Evolutionary conservation across 2,113 vertebrate species (phyloP).

Genomic region (Toxotes jaculatrix): DNA sequence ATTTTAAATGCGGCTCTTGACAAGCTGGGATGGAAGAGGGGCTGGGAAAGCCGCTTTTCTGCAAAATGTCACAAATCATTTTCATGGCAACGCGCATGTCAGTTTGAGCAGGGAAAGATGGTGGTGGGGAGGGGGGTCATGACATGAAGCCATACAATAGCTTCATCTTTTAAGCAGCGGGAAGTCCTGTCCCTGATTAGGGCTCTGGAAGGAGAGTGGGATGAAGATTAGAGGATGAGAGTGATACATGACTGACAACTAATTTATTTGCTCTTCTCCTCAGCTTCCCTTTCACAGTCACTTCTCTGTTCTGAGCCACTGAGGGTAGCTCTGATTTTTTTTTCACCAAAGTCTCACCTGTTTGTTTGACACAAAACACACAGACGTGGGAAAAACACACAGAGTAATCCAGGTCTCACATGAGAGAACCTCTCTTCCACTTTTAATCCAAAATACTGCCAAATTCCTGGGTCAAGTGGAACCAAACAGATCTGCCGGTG

Average conservation of each 20-base stretch:
- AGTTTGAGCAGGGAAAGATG: constrained; percentile 8
- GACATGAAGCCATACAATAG: constrained; percentile 49
- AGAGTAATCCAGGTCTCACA: constrained; percentile 9
- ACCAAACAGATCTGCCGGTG: constrained; percentile 30
- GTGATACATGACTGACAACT: constrained; percentile 37
- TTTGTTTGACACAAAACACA: constrained; percentile 55
- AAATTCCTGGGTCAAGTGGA: constrained; percentile 55
- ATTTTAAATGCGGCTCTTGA: constrained; percentile 53
- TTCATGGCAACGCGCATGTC: constrained; percentile 9
- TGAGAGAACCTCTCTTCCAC: background rate
- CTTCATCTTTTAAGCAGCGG: constrained; percentile 58
- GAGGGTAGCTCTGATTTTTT: constrained; percentile 9
- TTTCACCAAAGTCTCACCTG: constrained; percentile 23
- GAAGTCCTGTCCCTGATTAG: constrained; percentile 52
- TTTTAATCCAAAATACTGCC: constrained; percentile 36
- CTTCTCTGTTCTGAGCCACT: constrained; percentile 29
- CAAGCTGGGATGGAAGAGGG: constrained; percentile 19
- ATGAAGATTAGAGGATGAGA: constrained; percentile 35
- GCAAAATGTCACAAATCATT: constrained; percentile 44
- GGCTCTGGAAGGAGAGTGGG: constrained; percentile 17
- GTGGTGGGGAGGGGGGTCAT: constrained; percentile 20
- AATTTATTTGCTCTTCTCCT: constrained; percentile 53
- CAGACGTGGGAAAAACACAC: constrained; percentile 49
- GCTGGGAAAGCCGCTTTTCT: constrained; percentile 37
- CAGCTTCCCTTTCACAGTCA: constrained; percentile 10